Conservation (phyloP, 2,888 invertebrate genomes). For the Stratiomys singularior region DNA sequence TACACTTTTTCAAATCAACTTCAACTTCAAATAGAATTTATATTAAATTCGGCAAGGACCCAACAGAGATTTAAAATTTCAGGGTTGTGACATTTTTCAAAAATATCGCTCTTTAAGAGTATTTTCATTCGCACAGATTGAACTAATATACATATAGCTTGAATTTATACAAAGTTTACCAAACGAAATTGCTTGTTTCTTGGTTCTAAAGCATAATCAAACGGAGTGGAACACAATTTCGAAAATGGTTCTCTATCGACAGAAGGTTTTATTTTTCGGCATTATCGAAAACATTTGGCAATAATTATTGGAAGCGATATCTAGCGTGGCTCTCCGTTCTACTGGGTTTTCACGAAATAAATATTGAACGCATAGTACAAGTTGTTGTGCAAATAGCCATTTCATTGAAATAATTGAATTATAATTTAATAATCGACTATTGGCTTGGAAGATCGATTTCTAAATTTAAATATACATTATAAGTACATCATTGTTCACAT, state of each 20-base stretch:
- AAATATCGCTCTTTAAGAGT: constrained; percentile 16
- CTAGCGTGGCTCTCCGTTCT: constrained; percentile 33
- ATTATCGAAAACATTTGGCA: constrained; percentile 46
- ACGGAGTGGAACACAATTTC: constrained; percentile 33
- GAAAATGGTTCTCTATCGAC: constrained; percentile 31
- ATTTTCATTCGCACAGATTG: constrained; percentile 20
- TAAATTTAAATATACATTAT: constrained; percentile 44
- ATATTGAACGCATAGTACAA: not conserved
- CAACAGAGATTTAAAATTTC: constrained; percentile 28
- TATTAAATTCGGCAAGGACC: constrained; percentile 19
- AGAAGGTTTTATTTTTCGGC: not conserved
- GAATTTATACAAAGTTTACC: not conserved
- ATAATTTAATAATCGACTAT: constrained; percentile 46
- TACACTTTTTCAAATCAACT: constrained; percentile 31
- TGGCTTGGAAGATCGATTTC: constrained; percentile 46
- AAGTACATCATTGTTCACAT: constrained; percentile 22
- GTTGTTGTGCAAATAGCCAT: constrained; percentile 36
- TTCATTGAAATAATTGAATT: constrained; percentile 18
- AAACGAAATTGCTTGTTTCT: not conserved
- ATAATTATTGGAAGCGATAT: constrained; percentile 45
- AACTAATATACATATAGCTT: constrained; percentile 22
- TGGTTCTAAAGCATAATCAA: not conserved
- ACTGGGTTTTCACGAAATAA: constrained; percentile 7
- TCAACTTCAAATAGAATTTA: constrained; percentile 36
- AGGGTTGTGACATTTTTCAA: not conserved